Evolutionary conservation across 2,113 vertebrate species (phyloP).

Genomic region (cat (Felis catus)): DNA sequence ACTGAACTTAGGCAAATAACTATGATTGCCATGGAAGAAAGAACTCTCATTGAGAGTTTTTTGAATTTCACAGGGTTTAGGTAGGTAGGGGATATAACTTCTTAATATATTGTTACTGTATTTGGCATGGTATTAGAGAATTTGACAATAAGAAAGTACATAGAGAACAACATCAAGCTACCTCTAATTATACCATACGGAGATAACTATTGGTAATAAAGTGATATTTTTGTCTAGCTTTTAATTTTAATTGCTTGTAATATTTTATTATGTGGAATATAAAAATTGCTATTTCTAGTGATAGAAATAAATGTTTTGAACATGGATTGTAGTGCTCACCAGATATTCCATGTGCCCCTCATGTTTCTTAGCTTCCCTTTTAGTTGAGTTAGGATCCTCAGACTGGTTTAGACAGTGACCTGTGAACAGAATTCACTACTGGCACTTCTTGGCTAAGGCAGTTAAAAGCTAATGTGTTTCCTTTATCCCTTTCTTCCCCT

Average conservation of each 20-base stretch:
- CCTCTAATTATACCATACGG: background rate
- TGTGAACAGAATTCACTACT: background rate
- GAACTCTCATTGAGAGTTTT: too few species aligned
- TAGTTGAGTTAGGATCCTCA: background rate
- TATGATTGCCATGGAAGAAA: too few species aligned
- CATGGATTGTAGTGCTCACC: background rate
- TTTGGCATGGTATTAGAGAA: background rate
- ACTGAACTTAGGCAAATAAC: too few species aligned
- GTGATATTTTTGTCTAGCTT: background rate
- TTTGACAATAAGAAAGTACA: background rate
- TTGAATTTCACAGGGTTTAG: too few species aligned
- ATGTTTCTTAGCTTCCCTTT: background rate
- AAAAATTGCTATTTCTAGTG: background rate
- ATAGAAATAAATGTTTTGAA: background rate
- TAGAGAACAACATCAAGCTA: background rate
- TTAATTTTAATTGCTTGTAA: background rate
- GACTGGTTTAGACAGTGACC: background rate
- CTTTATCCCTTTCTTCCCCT: background rate
- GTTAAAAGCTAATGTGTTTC: background rate
- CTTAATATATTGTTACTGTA: background rate
- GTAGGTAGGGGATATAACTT: background rate
- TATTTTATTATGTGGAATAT: background rate
- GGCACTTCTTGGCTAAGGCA: background rate
- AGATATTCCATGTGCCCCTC: background rate
- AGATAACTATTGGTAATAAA: background rate